Evolutionary conservation across 2,888 invertebrate genomes (phyloP), one percentile per base, ranked within the genome.

Genomic region (Enoplolaimus lenunculus): DNA sequence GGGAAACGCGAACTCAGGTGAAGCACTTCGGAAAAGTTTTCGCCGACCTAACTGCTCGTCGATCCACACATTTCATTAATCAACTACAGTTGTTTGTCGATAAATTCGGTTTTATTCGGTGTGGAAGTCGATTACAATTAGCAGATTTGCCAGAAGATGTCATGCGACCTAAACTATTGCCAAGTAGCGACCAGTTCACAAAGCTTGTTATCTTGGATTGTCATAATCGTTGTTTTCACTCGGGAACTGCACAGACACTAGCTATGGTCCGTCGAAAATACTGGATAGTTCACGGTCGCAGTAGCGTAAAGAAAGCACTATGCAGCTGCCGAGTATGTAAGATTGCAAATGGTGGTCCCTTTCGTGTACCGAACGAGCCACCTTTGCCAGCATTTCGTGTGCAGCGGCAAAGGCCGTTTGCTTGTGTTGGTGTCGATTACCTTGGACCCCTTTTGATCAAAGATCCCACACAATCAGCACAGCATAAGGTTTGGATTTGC

Each of bases 371-470:
- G 33, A 62, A 62, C 29, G 33, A 30, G 64, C 30, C 30, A 28
- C 29, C 29, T 7, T 31, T 62, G n/a, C 64, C 64, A 62, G 30
- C 29, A 28, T 28, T 30, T 28, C 30, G 64, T 26, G 30, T 62
- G 16, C 64, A 62, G n/a, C 28, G 16, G 64, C 28, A 26, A 26
- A 3, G 64, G 3, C 28, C 68, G n/a, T 67, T 67, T 33, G 34
- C 28, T 16, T 66, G 78, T 1, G 73, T 73, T 1, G 81, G 79
- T 3, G 73, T 81, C 0, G 81, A 81, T 72, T 75, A 81, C 57
- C 76, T 78, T 1, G 82, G 82, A 0, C 81, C 82, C 0, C 62
- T 82, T 16, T 73, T 69, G 34, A 70, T 80, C 21, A 76, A 72
- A 69, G 34, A 71, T n/a, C 78, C 79, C 65, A 75, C 73, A 2